Evolutionary conservation across 2,888 invertebrate species (phyloP).

Genomic region (Pseudolycoriella hygida): DNA sequence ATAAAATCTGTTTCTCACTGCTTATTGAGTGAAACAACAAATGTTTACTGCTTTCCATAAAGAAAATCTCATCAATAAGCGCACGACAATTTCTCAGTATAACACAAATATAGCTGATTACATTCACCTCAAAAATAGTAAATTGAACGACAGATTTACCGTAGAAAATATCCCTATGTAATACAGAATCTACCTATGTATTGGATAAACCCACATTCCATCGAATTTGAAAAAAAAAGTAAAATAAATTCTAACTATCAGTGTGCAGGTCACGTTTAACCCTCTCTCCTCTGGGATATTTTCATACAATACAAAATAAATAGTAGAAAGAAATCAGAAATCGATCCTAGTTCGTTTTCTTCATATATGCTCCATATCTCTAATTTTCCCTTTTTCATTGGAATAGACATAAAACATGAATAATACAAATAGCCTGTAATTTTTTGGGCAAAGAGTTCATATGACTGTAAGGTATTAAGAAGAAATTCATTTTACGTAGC

Average conservation of each 20-base stretch:
- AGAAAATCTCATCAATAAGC: too few relatives aligned
- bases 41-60: too few relatives aligned
- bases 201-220: too few relatives aligned
- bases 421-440: slow-evolving; percentile 1
- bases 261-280: background rate
- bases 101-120: background rate
- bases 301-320: slow-evolving; percentile 1
- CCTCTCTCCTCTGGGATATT: background rate
- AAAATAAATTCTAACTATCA: background rate
- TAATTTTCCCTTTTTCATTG: too few relatives aligned
- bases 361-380: background rate
- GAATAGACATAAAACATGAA: background rate
- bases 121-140: background rate
- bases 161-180: too few relatives aligned
- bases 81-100: too few relatives aligned
- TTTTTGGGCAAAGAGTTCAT: slow-evolving; percentile 1
- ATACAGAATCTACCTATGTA: background rate
- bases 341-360: background rate
- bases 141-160: background rate
- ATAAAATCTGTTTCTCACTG: too few relatives aligned
- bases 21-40: too few relatives aligned
- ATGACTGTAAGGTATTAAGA: too few relatives aligned
- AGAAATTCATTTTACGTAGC: too few relatives aligned
- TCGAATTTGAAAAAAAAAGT: too few relatives aligned
- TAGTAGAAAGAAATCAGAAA: slow-evolving; percentile 1